Base-by-base conservation (phyloP, 1,140 invertebrate species). In the Bombyx mandarina region DNA sequence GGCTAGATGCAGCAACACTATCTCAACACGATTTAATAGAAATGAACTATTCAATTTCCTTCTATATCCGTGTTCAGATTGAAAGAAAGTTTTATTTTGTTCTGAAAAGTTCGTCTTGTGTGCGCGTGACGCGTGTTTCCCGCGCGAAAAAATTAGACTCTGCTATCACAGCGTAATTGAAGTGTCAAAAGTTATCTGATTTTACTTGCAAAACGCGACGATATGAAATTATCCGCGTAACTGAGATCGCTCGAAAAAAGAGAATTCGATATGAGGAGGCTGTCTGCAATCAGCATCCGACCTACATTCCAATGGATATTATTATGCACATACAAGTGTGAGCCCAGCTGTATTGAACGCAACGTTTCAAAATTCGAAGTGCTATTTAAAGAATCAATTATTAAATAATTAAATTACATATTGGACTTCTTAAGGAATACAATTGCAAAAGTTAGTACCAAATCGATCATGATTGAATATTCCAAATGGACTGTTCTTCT, bases 121-220 rank as follows among this genome's bases (percentile, higher is more conserved):
- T 83, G 80, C 65, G 64, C 63, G 59, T 81, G 81, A 84, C 81
- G 69, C 61, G 73, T 73, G 76, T 77, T 75, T 78, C 63, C 60
- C 65, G 65, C 53, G 67, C 66, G 74, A 79, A 78, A 84, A 82
- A 84, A 83, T 81, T 84, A 83, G 73, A 82, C 66, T 55, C 72
- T 64, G 70, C 80, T 75, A 84, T 83, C 78, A 79, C 73, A 73
- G 65, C 72, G 83, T 85, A 86, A 86, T 86, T 86, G 83, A 83
- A 81, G 79, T 86, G 83, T 86, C 83, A 86, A 86, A 86, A 86
- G 79, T 86, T 86, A 76, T 79, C 81, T 83, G 81, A 86, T 84
- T 86, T 86, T 84, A 86, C 83, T 86, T 86, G 83, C 83, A 86
- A 84, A 86, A 75, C 73, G 74, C 75, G 75, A 74, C 75, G 75